Base-by-base conservation (phyloP, 2,113 vertebrate species). In the Okapia johnstoni region DNA sequence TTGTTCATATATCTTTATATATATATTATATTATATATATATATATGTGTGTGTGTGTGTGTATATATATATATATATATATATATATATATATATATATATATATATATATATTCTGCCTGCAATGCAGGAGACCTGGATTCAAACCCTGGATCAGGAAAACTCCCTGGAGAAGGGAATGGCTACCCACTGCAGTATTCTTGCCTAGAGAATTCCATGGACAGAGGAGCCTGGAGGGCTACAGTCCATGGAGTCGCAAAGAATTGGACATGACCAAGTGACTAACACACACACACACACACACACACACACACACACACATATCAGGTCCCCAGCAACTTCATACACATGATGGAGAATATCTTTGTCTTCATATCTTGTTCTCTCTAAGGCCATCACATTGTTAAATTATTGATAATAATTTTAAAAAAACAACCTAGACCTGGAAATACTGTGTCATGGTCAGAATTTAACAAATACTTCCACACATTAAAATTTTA, bases 401-500 rank as follows among this genome's bases (percentile, higher is more conserved):
- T 14, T 46, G 80, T 60, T 52, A 81, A 84, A 36, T 73, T 63
- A 88, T 13, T 95, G 57, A 54, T n/a, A 55, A 85, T 79, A 46
- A 43, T 70, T 93, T 90, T 79, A 33, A 9, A 86, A 86, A 93
- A 85, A 93, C 46, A 46, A 57, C 6, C 43, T 89, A 92, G 12
- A 46, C 14, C 85, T 95, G 1, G 15, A 90, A 43, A 83, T 86
- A 81, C 4, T 73, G 12, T 58, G 5, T 88, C 66, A 77, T 30
- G 66, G 15, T 55, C 66, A 94, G 28, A 93, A 58, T 7, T 87
- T 79, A 63, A 52, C 76, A 91, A 91, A 88, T 76, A 52, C 16
- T 73, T 92, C 88, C 90, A 85, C 13, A 91, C 4, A 48, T 54
- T 91, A 91, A 90, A 91, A 91, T 73, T 94, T 81, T 70, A 89